phyloP scores from a whole-genome alignment of 1,140 invertebrate genomes.

The Zaprionus davidi region DNA sequence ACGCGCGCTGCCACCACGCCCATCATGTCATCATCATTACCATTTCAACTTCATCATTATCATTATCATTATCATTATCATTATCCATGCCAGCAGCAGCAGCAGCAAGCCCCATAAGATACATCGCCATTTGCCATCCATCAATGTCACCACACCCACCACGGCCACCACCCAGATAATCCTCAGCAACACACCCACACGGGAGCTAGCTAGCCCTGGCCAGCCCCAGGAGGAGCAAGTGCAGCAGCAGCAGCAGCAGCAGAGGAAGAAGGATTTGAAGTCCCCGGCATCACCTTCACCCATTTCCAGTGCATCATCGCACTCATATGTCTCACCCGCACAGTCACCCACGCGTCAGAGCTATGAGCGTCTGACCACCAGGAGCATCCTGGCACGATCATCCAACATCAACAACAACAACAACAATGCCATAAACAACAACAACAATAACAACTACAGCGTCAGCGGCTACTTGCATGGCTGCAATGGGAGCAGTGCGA shows the following conservation, averaged over 20 bases:
- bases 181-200: constrained; percentile 54
- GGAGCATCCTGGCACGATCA: constrained; percentile 67
- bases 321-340: constrained; percentile 66
- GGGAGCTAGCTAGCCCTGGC: constrained; percentile 31
- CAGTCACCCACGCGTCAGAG: constrained; percentile 46
- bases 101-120: constrained; percentile 62
- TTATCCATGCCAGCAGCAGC: constrained; percentile 12
- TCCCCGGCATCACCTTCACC: constrained; percentile 34
- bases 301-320: constrained; percentile 57
- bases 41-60: constrained; percentile 43
- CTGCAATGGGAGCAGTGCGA: constrained; percentile 42
- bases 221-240: constrained; percentile 17
- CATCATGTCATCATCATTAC: constrained; percentile 52
- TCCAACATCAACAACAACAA: constrained; percentile 23
- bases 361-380: constrained; percentile 70
- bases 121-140: constrained; percentile 70
- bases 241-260: constrained; percentile 22
- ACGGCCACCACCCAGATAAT: constrained; percentile 77
- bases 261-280: constrained; percentile 9
- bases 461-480: constrained; percentile 73
- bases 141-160: constrained; percentile 77
- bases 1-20: constrained; percentile 46
- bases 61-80: constrained; percentile 24
- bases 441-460: constrained; percentile 55
- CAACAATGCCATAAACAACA: constrained; percentile 32